Evolutionary conservation across 2,113 vertebrate species (phyloP), one percentile per base, ranked within the genome.

Genomic region (Pterocles gutturalis): DNA sequence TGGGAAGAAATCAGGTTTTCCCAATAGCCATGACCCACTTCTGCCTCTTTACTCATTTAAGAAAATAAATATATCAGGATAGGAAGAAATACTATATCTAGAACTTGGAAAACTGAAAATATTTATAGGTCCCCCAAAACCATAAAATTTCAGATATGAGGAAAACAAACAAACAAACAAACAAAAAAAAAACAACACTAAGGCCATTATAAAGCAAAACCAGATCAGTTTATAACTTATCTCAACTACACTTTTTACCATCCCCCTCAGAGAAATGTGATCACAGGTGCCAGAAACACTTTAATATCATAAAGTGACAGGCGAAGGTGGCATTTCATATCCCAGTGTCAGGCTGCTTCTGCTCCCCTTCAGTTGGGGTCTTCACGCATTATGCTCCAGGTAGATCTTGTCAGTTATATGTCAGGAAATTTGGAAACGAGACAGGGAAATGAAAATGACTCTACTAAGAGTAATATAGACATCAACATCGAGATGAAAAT

Each of bases 281-380:
- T 81, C 77, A 45, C 60, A 72, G 81, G 79, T 83, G 91, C 55
- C 85, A 96, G 65, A 48, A 69, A 83, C 25, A 45, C 28, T 97
- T 90, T 93, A 91, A 92, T 96, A 96, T 77, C 90, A 82, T 29
- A 66, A 89, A 96, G 88, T 96, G 96, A 96, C 93, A 97, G 86
- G 62, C 31, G 9, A 89, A 91, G 77, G 90, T 75, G 78, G 38
- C 38, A 83, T 96, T 97, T 97, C 96, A 96, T 79, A 97, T 90
- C 86, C 78, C 75, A 64, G 10, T 67, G 90, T 96, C 94, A 96
- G 79, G 64, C 34, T 92, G 31, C 73, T 93, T 94, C 77, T 91
- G 91, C 91, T 94, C 64, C 77, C 75, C 75, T 96, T 88, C 93
- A 92, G 75, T 78, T 78, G 81, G 53, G 90, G 86, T 69, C 93